phyloP scores from a whole-genome alignment of 2,888 invertebrate species.

The Panzeria rudis region DNA sequence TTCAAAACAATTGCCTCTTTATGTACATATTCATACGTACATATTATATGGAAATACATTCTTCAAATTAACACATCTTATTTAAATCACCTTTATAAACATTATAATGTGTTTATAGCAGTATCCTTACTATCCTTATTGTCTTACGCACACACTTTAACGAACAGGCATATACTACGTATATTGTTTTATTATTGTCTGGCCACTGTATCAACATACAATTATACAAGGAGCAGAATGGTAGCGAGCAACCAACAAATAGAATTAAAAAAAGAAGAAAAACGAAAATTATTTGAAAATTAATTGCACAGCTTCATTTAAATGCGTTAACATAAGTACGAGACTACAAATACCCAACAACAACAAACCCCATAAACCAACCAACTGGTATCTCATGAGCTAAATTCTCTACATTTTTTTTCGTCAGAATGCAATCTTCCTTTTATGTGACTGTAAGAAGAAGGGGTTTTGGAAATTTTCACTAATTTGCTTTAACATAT shows the following conservation, averaged over 20 bases:
- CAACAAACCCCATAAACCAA: conserved; percentile 9
- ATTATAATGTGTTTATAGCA: background rate
- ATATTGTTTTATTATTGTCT: conserved; percentile 61
- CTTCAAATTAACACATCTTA: conserved; percentile 5
- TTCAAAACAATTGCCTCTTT: too few relatives aligned
- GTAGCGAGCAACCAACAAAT: conserved; percentile 22
- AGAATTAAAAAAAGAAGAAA: conserved; percentile 18
- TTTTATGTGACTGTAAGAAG: background rate
- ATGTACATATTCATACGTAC: too few relatives aligned
- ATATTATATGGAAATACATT: too few relatives aligned
- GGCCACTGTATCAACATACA: conserved; percentile 38
- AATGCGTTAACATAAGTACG: conserved; percentile 63
- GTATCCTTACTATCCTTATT: conserved; percentile 35
- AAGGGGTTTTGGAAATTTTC: conserved; percentile 1
- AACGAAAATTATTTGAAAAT: conserved; percentile 59
- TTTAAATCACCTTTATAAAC: background rate
- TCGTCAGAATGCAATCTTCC: background rate
- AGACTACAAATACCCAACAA: conserved; percentile 14
- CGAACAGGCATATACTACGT: background rate
- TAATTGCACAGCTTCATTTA: conserved; percentile 71
- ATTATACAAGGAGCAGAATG: background rate
- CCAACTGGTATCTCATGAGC: conserved; percentile 41
- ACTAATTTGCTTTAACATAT: conserved; percentile 42
- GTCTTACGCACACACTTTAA: conserved; percentile 3
- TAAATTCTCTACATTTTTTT: conserved; percentile 3